Evolutionary conservation across 2,797 vertebrate genomes (phyloP).

Genomic region (Scolopax bukidnonensis): DNA sequence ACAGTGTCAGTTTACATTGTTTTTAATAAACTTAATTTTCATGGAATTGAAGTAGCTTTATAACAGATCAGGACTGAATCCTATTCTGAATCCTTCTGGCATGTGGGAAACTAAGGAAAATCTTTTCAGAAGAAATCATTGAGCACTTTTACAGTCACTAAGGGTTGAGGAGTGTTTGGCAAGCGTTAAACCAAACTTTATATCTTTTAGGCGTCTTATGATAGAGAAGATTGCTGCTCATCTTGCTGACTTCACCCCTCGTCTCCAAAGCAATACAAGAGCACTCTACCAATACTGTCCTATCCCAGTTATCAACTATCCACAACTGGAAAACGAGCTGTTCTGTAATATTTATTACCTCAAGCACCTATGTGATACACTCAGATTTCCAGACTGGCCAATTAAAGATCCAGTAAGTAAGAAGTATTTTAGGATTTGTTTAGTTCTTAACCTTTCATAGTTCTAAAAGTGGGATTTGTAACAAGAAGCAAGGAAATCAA

Average conservation of each 20-base stretch:
- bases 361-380: slow-evolving; percentile 94
- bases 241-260: slow-evolving; percentile 95
- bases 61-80: not conserved
- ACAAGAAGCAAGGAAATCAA: not conserved
- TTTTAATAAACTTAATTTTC: not conserved
- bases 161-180: not conserved
- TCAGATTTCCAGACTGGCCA: slow-evolving; percentile 94
- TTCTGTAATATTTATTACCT: slow-evolving; percentile 99
- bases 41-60: not conserved
- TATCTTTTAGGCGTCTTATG: slow-evolving; percentile 90
- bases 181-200: not conserved
- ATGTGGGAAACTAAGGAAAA: not conserved
- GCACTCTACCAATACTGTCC: slow-evolving; percentile 99
- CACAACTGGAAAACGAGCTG: slow-evolving; percentile 95
- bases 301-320: slow-evolving; percentile 95
- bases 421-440: not conserved
- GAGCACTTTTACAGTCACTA: not conserved
- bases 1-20: not conserved
- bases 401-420: slow-evolving; percentile 93
- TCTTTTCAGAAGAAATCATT: not conserved
- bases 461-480: not conserved
- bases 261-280: slow-evolving; percentile 97
- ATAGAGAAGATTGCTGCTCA: slow-evolving; percentile 85
- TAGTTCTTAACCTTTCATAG: not conserved
- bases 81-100: not conserved